phyloP scores from a whole-genome alignment of 2,113 vertebrate genomes.

The Upupa epops region DNA sequence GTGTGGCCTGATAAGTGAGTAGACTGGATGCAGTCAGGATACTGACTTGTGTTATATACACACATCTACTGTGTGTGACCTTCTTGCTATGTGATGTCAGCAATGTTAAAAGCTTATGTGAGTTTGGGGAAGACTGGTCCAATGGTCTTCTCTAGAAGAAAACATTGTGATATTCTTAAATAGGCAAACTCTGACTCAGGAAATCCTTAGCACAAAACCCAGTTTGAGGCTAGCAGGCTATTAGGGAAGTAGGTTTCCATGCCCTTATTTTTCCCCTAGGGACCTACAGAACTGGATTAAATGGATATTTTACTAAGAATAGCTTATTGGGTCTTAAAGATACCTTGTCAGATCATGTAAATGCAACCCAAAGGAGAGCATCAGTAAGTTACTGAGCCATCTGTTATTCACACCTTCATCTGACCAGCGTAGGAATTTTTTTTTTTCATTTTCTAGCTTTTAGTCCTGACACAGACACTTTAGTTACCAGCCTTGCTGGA shows the following conservation, averaged over 20 bases:
- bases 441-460: background rate
- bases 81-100: background rate
- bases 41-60: background rate
- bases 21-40: background rate
- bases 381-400: background rate
- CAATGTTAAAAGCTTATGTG: background rate
- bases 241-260: background rate
- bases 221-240: background rate
- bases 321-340: background rate
- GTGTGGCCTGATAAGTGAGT: background rate
- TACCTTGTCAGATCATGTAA: background rate
- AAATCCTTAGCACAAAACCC: background rate
- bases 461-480: background rate
- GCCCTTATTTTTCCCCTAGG: background rate
- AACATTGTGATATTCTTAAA: background rate
- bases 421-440: background rate
- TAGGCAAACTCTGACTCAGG: background rate
- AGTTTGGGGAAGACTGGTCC: background rate
- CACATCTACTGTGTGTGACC: too few species aligned
- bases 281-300: background rate
- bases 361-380: too few species aligned
- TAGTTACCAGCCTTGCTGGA: background rate
- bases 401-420: background rate
- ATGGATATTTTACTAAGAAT: background rate
- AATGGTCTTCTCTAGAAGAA: background rate